Evolutionary conservation across 2,113 vertebrate genomes (phyloP), one percentile per base, ranked within the genome.

Genomic region (Peromyscus polionotus): DNA sequence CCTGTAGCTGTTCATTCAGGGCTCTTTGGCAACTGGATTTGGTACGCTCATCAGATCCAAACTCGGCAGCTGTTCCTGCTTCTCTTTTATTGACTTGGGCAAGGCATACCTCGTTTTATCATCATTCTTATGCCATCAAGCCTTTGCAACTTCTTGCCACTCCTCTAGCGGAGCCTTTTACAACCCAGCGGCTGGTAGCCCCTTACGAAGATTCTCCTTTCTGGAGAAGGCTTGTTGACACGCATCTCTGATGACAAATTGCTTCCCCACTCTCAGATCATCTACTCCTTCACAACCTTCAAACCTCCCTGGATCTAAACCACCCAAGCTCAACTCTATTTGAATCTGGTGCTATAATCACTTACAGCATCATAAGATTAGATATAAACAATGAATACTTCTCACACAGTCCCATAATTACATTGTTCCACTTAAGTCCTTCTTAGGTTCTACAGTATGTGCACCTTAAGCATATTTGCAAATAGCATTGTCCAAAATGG

Each of bases 1-100:
- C 81, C 57, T 54, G 51, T 48, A 24, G 3, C 31, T 54, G 39
- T 59, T 95, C 61, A 75, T 39, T 77, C 76, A 59, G 42, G 72
- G 61, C 45, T 92, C 91, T 26, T 59, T 48, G n/a, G 63, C 7
- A 67, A 63, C 94, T 36, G 28, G 57, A 10, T 87, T 93, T 83
- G 76, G 54, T 0, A 1, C 36, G 39, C 70, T 88, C 31, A 57
- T 87, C 63, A 93, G 51, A 61, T 70, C 77, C 95, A 95, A 73
- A 59, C 59, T 6, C 73, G 88, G 51, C 91, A 97, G 95, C 93
- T 96, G 94, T 92, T 88, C 33, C 83, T 96, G 86, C 83, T 90
- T 97, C 95, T 96, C 91, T 96, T 81, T 95, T 93, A 90, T 65
- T 87, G 91, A 83, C 94, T 91, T 91, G 54, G 91, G 67, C 88